Evolutionary conservation across 2,888 invertebrate species (phyloP), one percentile per base, ranked within the genome.

Genomic region (Galeruca laticollis): DNA sequence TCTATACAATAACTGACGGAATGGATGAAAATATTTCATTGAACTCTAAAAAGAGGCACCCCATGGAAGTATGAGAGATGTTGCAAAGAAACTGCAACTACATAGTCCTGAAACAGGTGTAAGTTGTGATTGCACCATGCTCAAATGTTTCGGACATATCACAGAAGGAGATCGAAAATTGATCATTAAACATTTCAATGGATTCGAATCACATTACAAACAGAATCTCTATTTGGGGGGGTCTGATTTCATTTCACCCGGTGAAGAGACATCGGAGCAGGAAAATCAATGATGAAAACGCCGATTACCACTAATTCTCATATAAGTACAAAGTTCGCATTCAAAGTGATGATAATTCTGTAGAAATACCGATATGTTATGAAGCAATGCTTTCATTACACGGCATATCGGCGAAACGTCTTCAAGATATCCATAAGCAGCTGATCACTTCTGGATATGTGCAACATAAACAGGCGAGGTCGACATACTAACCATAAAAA

Each of bases 141-240:
- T n/a, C n/a, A n/a, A n/a, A n/a, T n/a, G n/a, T n/a, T n/a, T n/a
- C n/a, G n/a, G n/a, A n/a, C n/a, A n/a, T n/a, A n/a, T n/a, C n/a
- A n/a, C n/a, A n/a, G n/a, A n/a, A n/a, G n/a, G n/a, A n/a, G n/a
- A n/a, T n/a, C 47, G 47, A 47, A 4, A 61, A 15, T 65, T 10
- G 43, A 65, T n/a, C n/a, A n/a, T n/a, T n/a, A n/a, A n/a, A n/a
- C n/a, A n/a, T n/a, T n/a, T n/a, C n/a, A n/a, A n/a, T 65, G 52
- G 37, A 43, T 54, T 65, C 40, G 33, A 43, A 57, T 37, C 54
- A 20, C 40, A 54, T 33, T 40, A 65, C 43, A 57, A 65, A 65
- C 65, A 65, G 47, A 65, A 65, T 40, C 52, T 65, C 54, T 47
- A 57, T 65, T 65, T 65, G 57, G 52, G 65, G n/a, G 35, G 65